A percentile compares a stretch with the other conserved stretches of the same genome.
phyloP scores from a whole-genome alignment of 2,888 invertebrate species.

The Mimumesa dahlbomi region DNA sequence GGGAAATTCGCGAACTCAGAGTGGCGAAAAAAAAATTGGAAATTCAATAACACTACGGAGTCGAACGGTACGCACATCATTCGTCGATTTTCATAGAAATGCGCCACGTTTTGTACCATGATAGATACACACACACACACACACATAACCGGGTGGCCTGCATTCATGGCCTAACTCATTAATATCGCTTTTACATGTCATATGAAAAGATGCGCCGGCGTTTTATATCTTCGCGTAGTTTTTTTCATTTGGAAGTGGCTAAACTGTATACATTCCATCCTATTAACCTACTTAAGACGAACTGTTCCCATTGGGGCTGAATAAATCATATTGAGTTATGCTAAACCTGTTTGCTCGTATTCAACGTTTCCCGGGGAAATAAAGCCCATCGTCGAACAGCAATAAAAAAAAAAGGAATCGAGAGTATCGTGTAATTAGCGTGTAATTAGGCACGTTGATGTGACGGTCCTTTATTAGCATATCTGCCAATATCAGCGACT shows the following conservation, averaged over 20 bases:
- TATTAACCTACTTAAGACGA: background rate
- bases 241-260: slow-evolving; percentile 3
- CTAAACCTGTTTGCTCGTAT: no score
- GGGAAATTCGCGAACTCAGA: background rate
- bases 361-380: no score
- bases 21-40: background rate
- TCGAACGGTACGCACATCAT: background rate
- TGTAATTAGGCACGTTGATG: no score
- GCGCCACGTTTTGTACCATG: background rate
- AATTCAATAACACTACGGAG: background rate
- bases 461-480: no score
- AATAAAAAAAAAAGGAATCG: no score
- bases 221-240: slow-evolving; percentile 8
- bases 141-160: no score
- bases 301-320: no score
- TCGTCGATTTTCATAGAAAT: background rate
- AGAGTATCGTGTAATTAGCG: no score
- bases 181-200: slow-evolving; percentile 19
- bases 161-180: slow-evolving; percentile 24
- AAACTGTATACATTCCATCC: slow-evolving; percentile 6
- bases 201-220: slow-evolving; percentile 16
- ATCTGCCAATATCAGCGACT: no score
- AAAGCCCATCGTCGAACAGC: no score
- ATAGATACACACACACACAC: background rate
- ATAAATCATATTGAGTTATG: no score